Evolutionary conservation across 2,888 invertebrate species (phyloP).

Genomic region (Idaea biselata): DNA sequence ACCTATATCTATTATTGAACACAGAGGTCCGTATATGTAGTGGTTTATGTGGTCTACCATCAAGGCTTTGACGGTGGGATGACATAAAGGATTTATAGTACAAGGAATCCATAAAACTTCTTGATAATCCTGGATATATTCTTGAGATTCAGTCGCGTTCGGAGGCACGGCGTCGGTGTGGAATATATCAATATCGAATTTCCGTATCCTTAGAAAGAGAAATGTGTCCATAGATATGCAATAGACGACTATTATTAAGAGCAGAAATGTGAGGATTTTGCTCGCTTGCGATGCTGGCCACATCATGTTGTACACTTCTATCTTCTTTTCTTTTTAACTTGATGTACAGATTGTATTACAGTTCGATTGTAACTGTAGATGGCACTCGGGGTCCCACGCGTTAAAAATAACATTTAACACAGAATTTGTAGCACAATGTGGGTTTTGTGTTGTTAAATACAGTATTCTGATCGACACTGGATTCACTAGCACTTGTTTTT

Average conservation of each 20-base stretch:
- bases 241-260: slow-evolving; percentile 81
- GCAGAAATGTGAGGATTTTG: slow-evolving; percentile 82
- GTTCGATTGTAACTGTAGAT: slow-evolving; percentile 3
- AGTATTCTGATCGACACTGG: not conserved
- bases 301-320: slow-evolving; percentile 74
- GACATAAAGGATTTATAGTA: slow-evolving; percentile 86
- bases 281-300: slow-evolving; percentile 87
- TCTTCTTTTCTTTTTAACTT: slow-evolving; percentile 9
- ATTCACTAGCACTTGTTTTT: not conserved
- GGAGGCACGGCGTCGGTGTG: slow-evolving; percentile 38
- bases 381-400: not conserved
- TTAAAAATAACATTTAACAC: not conserved
- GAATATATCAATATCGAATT: slow-evolving; percentile 82
- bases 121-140: slow-evolving; percentile 63
- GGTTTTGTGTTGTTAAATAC: not conserved
- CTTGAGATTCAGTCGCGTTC: slow-evolving; percentile 47
- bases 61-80: slow-evolving; percentile 90
- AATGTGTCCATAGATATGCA: slow-evolving; percentile 87
- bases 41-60: slow-evolving; percentile 92
- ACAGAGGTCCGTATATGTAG: slow-evolving; percentile 89
- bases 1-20: slow-evolving; percentile 85
- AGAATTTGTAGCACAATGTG: not conserved
- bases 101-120: slow-evolving; percentile 84
- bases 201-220: slow-evolving; percentile 85
- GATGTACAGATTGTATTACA: slow-evolving; percentile 11